A percentile compares a stretch with the other conserved stretches of the same genome.
These are phyloP conservation scores for Dichetophora obliterata DNA, from an alignment of 2,888 invertebrate species.

Conservation along the genomic window DNA sequence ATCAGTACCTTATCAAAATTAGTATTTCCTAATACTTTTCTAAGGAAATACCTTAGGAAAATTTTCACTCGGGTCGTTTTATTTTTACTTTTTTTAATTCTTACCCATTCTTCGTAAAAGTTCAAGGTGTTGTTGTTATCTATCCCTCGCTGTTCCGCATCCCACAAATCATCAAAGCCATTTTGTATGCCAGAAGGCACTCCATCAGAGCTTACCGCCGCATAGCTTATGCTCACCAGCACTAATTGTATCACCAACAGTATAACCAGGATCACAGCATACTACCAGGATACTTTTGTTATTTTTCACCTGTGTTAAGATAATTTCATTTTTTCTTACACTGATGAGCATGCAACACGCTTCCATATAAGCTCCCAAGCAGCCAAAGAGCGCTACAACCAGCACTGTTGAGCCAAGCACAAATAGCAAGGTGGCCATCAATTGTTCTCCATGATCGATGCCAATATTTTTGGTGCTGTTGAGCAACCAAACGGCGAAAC, in stretches of 20 bases:
- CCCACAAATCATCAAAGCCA: conserved; percentile 64
- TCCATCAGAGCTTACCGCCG: conserved; percentile 52
- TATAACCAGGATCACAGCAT: conserved; percentile 59
- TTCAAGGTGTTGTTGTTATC: conserved; percentile 50
- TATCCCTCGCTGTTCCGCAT: conserved; percentile 44
- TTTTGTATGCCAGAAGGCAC: conserved; percentile 52
- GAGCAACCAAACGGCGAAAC: conserved; percentile 61
- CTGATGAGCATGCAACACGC: conserved; percentile 57
- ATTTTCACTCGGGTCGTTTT: too few relatives aligned
- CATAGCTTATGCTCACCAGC: conserved; percentile 59
- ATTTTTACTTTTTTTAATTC: neutral
- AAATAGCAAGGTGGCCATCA: conserved; percentile 56
- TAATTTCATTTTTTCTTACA: conserved; percentile 49
- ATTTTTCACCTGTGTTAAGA: neutral
- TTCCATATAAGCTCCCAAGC: conserved; percentile 52
- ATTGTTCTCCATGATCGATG: conserved; percentile 57
- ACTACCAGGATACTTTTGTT: conserved; percentile 49
- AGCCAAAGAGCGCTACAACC: conserved; percentile 55
- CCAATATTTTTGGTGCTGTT: conserved; percentile 51
- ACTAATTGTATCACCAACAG: conserved; percentile 58
- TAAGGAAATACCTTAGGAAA: too few relatives aligned
- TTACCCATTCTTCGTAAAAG: conserved; percentile 61
- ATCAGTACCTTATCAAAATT: too few relatives aligned
- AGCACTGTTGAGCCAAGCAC: conserved; percentile 58
- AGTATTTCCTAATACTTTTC: too few relatives aligned